Evolutionary conservation across 2,888 invertebrate species (phyloP), one percentile per base, ranked within the genome.

Genomic region (Drosophila merina): DNA sequence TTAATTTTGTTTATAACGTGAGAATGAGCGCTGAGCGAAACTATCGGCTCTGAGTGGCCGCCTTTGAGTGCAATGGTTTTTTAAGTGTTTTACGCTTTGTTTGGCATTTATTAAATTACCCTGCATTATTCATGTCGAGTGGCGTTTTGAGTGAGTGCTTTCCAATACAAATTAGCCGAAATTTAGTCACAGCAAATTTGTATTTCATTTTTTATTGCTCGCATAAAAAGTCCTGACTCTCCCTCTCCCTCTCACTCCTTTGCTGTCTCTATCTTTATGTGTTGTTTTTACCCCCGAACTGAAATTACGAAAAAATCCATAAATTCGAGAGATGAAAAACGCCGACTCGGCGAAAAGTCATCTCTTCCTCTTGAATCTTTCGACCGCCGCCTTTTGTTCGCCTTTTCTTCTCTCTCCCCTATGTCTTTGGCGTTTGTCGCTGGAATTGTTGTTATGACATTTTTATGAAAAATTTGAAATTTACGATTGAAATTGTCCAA

Each of bases 51-150:
- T 69, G 79, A 88, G 85, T 78, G 72, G 64, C 38, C 42, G 38
- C 47, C 26, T 64, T 50, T 55, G 64, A 49, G 72, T 60, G 52
- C 40, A 45, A 83, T 72, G 81, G 57, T 66, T 88, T 86, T 74
- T 76, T 87, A 84, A 88, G 88, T 84, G 88, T 87, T 84, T 85
- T 85, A 88, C 87, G 88, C 79, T 87, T 82, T 88, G 88, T 87
- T 88, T 88, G 84, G 88, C 82, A 78, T 84, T 77, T 73, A 76
- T 84, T 85, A 87, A 87, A 84, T 84, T 88, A 81, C 78, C 81
- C 81, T 72, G 85, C 87, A 84, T 84, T 86, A 86, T 88, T 79
- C 87, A 79, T 79, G 77, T 77, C 74, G 76, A 71, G 72, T 63
- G 54, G 51, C 67, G 55, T 36, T 33, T 44, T 31, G 47, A 48